Conservation (phyloP, 2,797 vertebrate species). For the Lagorchestes hirsutus region DNA sequence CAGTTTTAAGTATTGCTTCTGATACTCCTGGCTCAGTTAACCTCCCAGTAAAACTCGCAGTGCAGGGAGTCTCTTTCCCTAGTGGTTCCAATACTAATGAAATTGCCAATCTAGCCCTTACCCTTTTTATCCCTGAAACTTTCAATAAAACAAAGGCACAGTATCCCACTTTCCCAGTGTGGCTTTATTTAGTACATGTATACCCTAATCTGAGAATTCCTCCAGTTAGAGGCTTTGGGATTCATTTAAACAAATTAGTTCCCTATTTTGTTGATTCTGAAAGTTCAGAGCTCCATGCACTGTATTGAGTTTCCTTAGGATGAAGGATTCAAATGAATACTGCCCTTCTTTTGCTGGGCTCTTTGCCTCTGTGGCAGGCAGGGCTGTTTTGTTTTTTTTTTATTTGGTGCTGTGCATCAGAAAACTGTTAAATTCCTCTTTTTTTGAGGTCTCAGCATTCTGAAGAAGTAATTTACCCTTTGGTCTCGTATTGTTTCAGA, state of each 20-base stretch:
- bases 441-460: neutral
- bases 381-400: slow-evolving; percentile 1
- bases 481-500: slow-evolving; percentile 31
- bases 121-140: neutral
- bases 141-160: neutral
- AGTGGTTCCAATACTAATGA: neutral
- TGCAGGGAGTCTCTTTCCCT: neutral
- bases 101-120: neutral
- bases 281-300: slow-evolving; percentile 26
- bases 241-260: slow-evolving; percentile 52
- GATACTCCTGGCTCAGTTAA: neutral
- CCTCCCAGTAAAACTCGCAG: neutral
- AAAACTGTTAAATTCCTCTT: neutral
- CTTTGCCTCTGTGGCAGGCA: neutral
- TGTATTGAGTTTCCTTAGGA: slow-evolving; percentile 36
- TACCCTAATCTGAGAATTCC: slow-evolving; percentile 2
- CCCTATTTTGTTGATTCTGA: slow-evolving; percentile 38
- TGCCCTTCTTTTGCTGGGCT: slow-evolving; percentile 11
- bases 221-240: slow-evolving; percentile 3
- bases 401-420: slow-evolving; percentile 29
- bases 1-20: neutral
- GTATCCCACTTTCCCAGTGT: neutral
- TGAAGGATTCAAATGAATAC: slow-evolving; percentile 33
- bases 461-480: slow-evolving; percentile 41
- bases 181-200: neutral